Evolutionary conservation across 2,113 vertebrate genomes (phyloP), one percentile per base, ranked within the genome.

Genomic region (Aldabrachelys gigantea): DNA sequence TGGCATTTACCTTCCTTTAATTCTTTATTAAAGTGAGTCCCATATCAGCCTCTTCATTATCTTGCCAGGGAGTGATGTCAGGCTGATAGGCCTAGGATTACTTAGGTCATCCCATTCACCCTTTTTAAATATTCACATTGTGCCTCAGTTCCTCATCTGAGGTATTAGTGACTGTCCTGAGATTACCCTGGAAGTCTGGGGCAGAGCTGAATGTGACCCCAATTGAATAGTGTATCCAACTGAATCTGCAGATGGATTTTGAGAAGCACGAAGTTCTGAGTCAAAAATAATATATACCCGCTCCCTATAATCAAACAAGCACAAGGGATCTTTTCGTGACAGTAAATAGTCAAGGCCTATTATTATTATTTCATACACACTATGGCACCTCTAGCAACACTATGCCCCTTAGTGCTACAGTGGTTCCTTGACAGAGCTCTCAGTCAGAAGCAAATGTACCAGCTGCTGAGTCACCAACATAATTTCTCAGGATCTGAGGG

Each of bases 401-500:
- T 57, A n/a, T 22, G 2, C 13, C 83, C 62, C 82, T 94, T 75
- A 78, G 78, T 89, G 93, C 52, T 19, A 47, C 49, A 1, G 0
- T 29, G 89, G 75, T 69, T 85, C 41, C 72, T 49, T 82, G 91
- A 92, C 41, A 82, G 85, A 90, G 89, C 0, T 0, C 35, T 47
- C 82, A 31, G 54, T 89, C 44, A 31, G n/a, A 53, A 17, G 81
- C 81, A 78, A 85, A 89, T 85, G 78, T 94, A 92, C 84, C 0
- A 0, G 59, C 87, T 62, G 54, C 54, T 93, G 92, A 95, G 81
- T 95, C 89, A 95, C 85, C 31, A 91, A 62, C 14, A 0, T 62
- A 84, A 91, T 31, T 96, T 96, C 91, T 92, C 87, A 88, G 89
- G 90, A 84, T 91, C 84, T 91, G 87, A 16, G 80, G 91, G 85